These are phyloP conservation scores for Tetheella fluctuosa DNA, from an alignment of 2,888 invertebrate genomes.

Conservation along the genomic window DNA sequence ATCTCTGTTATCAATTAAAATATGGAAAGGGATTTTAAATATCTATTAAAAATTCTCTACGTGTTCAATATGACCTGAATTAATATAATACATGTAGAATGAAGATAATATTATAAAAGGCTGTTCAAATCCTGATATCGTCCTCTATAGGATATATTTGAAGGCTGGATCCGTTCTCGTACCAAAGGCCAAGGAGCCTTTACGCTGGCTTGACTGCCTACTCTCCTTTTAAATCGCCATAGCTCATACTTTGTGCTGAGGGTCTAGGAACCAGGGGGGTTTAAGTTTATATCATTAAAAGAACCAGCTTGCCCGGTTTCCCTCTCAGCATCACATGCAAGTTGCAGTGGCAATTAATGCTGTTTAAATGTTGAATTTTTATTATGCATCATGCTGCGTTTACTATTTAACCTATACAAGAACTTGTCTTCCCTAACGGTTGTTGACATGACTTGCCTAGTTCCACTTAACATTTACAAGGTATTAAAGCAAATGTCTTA, in stretches of 20 bases:
- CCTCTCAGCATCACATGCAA: not conserved
- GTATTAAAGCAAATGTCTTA: too few relatives aligned
- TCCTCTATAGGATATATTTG: too few relatives aligned
- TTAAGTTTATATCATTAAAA: not conserved
- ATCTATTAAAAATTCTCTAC: too few relatives aligned
- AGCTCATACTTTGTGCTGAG: not conserved
- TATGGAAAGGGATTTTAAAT: too few relatives aligned
- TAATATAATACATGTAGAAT: too few relatives aligned
- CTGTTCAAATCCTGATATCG: too few relatives aligned
- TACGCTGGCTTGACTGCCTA: not conserved
- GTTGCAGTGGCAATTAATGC: not conserved
- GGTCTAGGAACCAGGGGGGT: not conserved
- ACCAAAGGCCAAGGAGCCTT: not conserved
- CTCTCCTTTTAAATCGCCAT: not conserved
- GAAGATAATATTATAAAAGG: too few relatives aligned
- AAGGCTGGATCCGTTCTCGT: too few relatives aligned
- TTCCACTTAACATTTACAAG: too few relatives aligned
- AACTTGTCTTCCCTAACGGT: not conserved
- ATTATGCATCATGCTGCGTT: not conserved
- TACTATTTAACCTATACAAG: not conserved
- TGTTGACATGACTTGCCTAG: not conserved
- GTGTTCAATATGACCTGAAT: too few relatives aligned
- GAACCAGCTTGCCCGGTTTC: conserved; percentile 2
- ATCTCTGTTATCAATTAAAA: too few relatives aligned
- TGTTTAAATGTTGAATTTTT: not conserved